Evolutionary conservation across 2,113 vertebrate genomes (phyloP).

Genomic region (Psilopogon haemacephalus): DNA sequence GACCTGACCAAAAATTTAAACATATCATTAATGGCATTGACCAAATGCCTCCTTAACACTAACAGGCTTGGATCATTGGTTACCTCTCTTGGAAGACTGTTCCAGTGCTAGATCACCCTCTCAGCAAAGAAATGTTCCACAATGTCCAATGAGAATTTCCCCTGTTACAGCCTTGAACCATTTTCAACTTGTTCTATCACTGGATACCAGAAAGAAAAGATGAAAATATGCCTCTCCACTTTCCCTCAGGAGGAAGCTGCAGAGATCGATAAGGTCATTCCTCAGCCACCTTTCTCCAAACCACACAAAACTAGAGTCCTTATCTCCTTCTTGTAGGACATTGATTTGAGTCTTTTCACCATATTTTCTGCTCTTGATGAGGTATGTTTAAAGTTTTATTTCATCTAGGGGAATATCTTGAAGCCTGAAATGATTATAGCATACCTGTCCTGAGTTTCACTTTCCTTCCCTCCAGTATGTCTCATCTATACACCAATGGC

Average conservation of each 20-base stretch:
- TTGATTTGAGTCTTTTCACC: neutral
- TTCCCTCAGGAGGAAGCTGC: neutral
- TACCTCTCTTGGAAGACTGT: neutral
- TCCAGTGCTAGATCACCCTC: neutral
- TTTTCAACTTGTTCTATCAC: accelerated
- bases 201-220: neutral
- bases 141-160: neutral
- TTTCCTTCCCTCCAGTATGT: neutral
- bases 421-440: neutral
- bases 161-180: neutral
- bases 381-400: neutral
- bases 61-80: neutral
- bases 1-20: neutral
- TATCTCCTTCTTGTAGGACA: neutral
- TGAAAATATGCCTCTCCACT: neutral
- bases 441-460: neutral
- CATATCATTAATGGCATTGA: neutral
- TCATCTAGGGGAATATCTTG: neutral
- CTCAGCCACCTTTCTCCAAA: neutral
- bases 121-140: neutral
- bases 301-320: neutral
- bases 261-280: neutral
- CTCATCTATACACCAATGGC: neutral
- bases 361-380: neutral
- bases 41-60: neutral